These are phyloP conservation scores for Sebastes alutus DNA, from an alignment of 2,797 vertebrate genomes.

Conservation along the genomic window DNA sequence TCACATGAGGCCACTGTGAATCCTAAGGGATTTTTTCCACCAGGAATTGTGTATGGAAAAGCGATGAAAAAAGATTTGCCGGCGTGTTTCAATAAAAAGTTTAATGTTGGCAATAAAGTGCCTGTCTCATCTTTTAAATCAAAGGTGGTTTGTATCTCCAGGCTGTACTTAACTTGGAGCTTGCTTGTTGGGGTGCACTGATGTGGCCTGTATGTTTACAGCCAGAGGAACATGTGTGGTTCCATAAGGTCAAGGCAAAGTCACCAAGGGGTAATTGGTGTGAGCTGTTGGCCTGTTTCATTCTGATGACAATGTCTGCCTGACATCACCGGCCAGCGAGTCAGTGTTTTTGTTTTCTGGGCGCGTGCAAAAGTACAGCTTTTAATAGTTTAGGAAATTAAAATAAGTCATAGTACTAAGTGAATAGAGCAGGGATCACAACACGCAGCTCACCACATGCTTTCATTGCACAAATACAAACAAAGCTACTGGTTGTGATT, in stretches of 20 bases:
- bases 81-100: slow-evolving; percentile 26
- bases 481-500: background rate
- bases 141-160: slow-evolving; percentile 15
- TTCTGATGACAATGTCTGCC: slow-evolving; percentile 5
- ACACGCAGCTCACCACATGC: background rate
- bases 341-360: background rate
- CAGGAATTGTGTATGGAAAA: background rate
- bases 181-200: slow-evolving; percentile 36
- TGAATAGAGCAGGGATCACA: background rate
- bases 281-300: slow-evolving; percentile 5
- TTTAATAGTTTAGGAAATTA: background rate
- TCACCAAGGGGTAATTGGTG: slow-evolving; percentile 26
- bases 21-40: slow-evolving; percentile 7
- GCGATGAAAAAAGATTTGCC: background rate
- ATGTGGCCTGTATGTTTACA: slow-evolving; percentile 15
- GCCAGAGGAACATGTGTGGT: slow-evolving; percentile 1
- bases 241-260: slow-evolving; percentile 32
- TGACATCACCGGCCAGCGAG: background rate
- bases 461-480: background rate
- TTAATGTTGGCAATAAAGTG: slow-evolving; percentile 32
- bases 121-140: slow-evolving; percentile 34
- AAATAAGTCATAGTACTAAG: background rate
- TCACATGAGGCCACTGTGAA: slow-evolving; percentile 30
- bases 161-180: slow-evolving; percentile 44
- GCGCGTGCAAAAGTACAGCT: background rate